A percentile compares a stretch with the other conserved stretches of the same genome.
phyloP scores from a whole-genome alignment of 2,113 vertebrate species.

The Bubo bubo region DNA sequence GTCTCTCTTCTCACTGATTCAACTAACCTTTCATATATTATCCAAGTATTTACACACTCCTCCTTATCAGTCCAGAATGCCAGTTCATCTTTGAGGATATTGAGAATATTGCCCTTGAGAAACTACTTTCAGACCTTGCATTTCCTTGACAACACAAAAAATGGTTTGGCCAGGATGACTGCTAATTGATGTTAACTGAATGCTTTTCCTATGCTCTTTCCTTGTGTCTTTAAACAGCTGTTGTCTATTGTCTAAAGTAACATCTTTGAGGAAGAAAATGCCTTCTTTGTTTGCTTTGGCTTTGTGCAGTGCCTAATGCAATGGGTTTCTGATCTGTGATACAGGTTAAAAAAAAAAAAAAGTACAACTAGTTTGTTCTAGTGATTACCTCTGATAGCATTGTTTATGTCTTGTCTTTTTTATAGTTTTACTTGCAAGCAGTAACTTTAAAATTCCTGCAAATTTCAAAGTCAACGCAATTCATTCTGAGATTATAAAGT shows the following conservation, averaged over 20 bases:
- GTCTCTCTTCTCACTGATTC: background rate
- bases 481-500: background rate
- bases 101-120: background rate
- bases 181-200: background rate
- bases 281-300: background rate
- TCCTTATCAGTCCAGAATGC: background rate
- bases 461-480: background rate
- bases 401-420: background rate
- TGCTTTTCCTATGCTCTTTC: background rate
- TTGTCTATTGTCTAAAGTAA: background rate
- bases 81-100: background rate
- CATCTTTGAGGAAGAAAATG: background rate
- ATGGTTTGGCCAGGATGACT: background rate
- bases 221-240: background rate
- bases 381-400: background rate
- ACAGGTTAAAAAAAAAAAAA: background rate
- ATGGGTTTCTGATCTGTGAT: background rate
- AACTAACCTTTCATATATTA: background rate
- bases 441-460: background rate
- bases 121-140: background rate
- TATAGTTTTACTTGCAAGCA: background rate
- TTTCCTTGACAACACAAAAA: background rate
- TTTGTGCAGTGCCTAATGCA: background rate
- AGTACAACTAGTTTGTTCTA: background rate
- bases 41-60: background rate